Conservation (phyloP, 2,888 invertebrate species). For the Dasysyrphus albostriatus region DNA sequence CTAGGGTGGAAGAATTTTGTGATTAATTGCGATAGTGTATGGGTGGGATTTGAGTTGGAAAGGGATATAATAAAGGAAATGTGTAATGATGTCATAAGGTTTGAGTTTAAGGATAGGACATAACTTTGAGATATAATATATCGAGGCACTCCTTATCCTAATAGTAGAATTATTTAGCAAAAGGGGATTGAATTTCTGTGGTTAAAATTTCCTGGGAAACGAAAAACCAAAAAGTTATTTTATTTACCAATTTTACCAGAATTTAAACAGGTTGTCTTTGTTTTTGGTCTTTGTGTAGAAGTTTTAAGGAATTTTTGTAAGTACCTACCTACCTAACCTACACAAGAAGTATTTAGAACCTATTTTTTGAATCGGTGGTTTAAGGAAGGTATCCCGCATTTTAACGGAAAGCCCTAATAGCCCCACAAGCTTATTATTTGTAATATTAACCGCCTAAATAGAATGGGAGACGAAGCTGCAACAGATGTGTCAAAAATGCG, state of each 20-base stretch:
- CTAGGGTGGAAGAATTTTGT: slow-evolving; percentile 18
- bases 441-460: too few relatives aligned
- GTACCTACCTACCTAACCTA: too few relatives aligned
- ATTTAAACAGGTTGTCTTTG: not conserved
- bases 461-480: too few relatives aligned
- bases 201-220: not conserved
- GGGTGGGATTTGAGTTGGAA: not conserved
- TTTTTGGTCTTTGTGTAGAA: not conserved
- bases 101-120: not conserved
- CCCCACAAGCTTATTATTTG: too few relatives aligned
- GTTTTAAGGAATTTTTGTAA: too few relatives aligned
- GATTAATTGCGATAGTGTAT: slow-evolving; percentile 14
- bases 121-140: not conserved
- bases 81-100: slow-evolving; percentile 36
- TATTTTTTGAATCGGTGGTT: too few relatives aligned
- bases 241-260: not conserved
- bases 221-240: not conserved
- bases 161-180: not conserved
- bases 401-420: too few relatives aligned
- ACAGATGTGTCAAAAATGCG: too few relatives aligned
- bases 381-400: too few relatives aligned
- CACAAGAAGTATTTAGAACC: too few relatives aligned
- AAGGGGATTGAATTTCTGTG: slow-evolving; percentile 21
- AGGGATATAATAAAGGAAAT: slow-evolving; percentile 8
- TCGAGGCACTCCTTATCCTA: slow-evolving; percentile 21